Evolutionary conservation across 2,113 vertebrate genomes (phyloP), one percentile per base, ranked within the genome.

Genomic region (Lipophrys pholis): DNA sequence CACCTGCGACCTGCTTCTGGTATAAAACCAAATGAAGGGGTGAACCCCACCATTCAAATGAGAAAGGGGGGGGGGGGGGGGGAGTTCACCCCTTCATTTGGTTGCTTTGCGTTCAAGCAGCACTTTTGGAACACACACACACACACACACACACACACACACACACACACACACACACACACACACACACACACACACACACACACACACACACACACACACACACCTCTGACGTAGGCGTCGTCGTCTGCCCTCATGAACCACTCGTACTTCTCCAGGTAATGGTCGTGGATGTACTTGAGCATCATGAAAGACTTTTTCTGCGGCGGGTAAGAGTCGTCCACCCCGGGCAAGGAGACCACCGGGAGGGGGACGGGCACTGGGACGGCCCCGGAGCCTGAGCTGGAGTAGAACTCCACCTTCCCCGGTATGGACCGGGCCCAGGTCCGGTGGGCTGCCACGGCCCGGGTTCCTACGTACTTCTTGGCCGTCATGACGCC

Each of bases 251-350:
- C 96, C 83, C 96, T 87, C 96, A 97, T 97, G 83, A 97, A 97
- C 96, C 96, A 97, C 90, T 97, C 95, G 65, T 95, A 97, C 64
- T 94, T 89, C 84, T 97, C 94, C 91, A 97, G 87, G 88, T 97
- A 97, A 67, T 95, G 94, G 87, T 97, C 96, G 38, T 97, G 94
- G 95, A 97, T 96, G 73, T 97, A 96, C 87, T 97, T 97, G 45
- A 97, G 92, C 96, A 97, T 97, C 96, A 97, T 96, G 85, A 97
- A 97, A 6, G 96, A 97, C 88, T 97, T 97, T 90, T 97, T 97
- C 87, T 97, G 96, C 0, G 96, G 97, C 0, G 97, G 97, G 87
- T 99, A 99, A 1, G 97, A 93, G 88, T 98, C 97, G 1, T 98
- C 97, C 36, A 99, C 97, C 0, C 14, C 45, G 5, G 65, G 42